Evolutionary conservation across 2,888 invertebrate species (phyloP).

Genomic region (Trissoscelio sp.): DNA sequence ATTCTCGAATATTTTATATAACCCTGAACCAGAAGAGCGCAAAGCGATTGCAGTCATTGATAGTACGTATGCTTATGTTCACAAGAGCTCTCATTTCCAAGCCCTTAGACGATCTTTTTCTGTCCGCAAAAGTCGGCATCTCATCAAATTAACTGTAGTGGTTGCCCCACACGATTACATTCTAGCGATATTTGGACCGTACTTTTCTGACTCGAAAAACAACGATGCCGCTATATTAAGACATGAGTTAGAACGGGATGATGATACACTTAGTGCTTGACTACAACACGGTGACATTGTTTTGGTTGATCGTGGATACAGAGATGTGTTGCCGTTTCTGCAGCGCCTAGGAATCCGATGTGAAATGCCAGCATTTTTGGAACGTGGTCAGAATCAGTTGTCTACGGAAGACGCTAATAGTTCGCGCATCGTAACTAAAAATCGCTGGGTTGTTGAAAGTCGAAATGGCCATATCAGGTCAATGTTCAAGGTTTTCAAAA

Average conservation of each 20-base stretch:
- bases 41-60: constrained; percentile 23
- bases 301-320: too few relatives aligned
- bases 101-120: constrained; percentile 23
- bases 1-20: too few relatives aligned
- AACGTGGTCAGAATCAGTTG: constrained; percentile 25
- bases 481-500: constrained; percentile 43
- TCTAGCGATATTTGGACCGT: constrained; percentile 19
- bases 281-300: too few relatives aligned
- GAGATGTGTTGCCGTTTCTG: constrained; percentile 38
- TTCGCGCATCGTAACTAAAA: constrained; percentile 34
- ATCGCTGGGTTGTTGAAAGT: constrained; percentile 42
- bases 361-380: constrained; percentile 47
- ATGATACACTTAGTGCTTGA: constrained; percentile 56
- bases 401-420: constrained; percentile 47
- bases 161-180: constrained; percentile 39
- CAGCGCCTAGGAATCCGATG: constrained; percentile 16
- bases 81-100: constrained; percentile 15
- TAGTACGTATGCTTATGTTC: constrained; percentile 18
- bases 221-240: too few relatives aligned
- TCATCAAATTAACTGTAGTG: constrained; percentile 16
- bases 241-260: too few relatives aligned
- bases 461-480: constrained; percentile 51
- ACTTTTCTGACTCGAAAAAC: constrained; percentile 42
- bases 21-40: constrained; percentile 13
- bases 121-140: constrained; percentile 5